These are phyloP conservation scores for Crax fasciolata DNA, from an alignment of 2,797 vertebrate genomes.

Conservation along the genomic window DNA sequence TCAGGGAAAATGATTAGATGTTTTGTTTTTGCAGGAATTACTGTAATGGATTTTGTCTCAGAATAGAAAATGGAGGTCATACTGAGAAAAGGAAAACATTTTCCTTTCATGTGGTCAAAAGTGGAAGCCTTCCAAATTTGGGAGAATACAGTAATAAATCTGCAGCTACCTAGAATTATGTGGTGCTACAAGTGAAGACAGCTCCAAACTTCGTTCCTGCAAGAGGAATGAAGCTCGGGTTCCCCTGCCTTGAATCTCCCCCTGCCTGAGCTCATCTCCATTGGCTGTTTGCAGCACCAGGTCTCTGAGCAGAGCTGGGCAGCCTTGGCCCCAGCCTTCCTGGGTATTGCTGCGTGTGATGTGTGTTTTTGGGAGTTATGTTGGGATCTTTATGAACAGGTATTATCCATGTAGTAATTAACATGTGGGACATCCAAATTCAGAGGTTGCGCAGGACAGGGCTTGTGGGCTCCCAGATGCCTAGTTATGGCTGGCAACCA, in stretches of 20 bases:
- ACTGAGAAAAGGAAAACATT: constrained; percentile 47
- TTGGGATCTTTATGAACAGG: not conserved
- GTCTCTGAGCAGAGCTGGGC: accelerated
- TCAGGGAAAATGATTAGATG: constrained; percentile 1
- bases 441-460: not conserved
- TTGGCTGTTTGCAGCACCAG: accelerated
- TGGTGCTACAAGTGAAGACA: constrained; percentile 70
- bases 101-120: constrained; percentile 64
- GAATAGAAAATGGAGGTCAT: constrained; percentile 64
- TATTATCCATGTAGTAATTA: not conserved
- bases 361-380: not conserved
- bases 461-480: accelerated
- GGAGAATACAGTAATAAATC: constrained; percentile 63
- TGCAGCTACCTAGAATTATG: constrained; percentile 63
- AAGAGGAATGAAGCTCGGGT: not conserved
- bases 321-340: not conserved
- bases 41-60: constrained; percentile 42
- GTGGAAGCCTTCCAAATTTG: constrained; percentile 60
- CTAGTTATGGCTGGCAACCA: not conserved
- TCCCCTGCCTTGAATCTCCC: not conserved
- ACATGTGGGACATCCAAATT: not conserved
- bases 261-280: not conserved
- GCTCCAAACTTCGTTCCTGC: constrained; percentile 40
- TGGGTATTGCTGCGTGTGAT: not conserved
- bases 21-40: constrained; percentile 30